These are phyloP conservation scores for Phataginus tricuspis DNA, from an alignment of 2,797 vertebrate species.

Conservation along the genomic window DNA sequence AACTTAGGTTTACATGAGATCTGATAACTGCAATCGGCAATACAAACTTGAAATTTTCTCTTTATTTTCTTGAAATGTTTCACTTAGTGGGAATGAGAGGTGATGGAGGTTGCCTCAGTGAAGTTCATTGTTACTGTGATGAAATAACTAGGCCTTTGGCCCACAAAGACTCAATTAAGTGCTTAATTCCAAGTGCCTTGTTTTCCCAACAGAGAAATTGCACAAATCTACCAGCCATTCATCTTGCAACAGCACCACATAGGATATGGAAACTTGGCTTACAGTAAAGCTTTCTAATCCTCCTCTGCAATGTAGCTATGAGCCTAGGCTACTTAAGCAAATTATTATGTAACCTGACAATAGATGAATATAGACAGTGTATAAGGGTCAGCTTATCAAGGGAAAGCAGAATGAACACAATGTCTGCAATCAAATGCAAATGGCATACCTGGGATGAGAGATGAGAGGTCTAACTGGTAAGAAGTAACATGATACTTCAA, in stretches of 20 bases:
- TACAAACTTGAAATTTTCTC: not conserved
- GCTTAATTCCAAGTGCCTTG: not conserved
- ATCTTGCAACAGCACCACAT: not conserved
- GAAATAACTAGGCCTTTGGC: not conserved
- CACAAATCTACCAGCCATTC: not conserved
- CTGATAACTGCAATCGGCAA: not conserved
- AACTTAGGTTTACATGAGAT: not conserved
- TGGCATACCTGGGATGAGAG: not conserved
- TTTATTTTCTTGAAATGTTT: not conserved
- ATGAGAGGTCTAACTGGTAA: not conserved
- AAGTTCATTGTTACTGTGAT: not conserved
- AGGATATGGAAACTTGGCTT: not conserved
- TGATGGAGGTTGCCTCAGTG: not conserved
- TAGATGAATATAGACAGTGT: not conserved
- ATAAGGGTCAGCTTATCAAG: not conserved
- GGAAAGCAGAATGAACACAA: not conserved
- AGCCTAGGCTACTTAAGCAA: not conserved
- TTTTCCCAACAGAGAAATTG: not conserved
- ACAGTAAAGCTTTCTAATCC: too few species aligned
- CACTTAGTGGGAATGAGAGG: not conserved
- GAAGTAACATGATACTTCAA: not conserved
- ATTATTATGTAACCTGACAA: not conserved
- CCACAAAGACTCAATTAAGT: not conserved
- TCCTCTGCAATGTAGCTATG: not conserved
- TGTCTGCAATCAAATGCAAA: not conserved